Conservation (phyloP, 2,113 vertebrate genomes). For the Aix galericulata region DNA sequence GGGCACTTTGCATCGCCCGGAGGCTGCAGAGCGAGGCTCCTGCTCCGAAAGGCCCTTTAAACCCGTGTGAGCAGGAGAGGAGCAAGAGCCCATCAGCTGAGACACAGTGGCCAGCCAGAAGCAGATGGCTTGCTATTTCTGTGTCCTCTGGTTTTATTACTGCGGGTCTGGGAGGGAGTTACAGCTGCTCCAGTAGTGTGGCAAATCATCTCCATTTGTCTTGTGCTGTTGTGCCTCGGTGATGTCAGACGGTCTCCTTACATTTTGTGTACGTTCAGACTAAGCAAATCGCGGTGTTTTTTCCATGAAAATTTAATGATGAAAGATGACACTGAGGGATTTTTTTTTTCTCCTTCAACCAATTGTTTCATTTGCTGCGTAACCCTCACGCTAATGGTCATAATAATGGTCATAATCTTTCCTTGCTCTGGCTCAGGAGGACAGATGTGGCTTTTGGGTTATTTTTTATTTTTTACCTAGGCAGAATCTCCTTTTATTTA, state of each 20-base stretch:
- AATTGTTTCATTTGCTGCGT: constrained; percentile 16
- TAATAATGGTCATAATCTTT: background rate
- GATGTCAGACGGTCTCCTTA: constrained; percentile 45
- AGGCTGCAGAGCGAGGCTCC: fast-evolving
- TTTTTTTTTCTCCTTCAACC: background rate
- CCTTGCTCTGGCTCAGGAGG: constrained; percentile 13
- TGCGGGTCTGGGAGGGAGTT: constrained; percentile 41
- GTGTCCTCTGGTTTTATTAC: constrained; percentile 54
- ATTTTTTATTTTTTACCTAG: background rate
- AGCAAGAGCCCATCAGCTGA: background rate
- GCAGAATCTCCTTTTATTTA: background rate
- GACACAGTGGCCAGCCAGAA: background rate
- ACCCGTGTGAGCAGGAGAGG: background rate
- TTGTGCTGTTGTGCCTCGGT: background rate
- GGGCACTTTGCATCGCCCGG: background rate
- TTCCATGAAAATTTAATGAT: constrained; percentile 59
- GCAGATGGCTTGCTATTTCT: constrained; percentile 66
- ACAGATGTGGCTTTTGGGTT: constrained; percentile 18
- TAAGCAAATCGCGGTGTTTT: constrained; percentile 28
- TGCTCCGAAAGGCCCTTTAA: background rate
- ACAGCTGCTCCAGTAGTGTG: constrained; percentile 43
- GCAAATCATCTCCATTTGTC: constrained; percentile 48
- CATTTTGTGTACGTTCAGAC: constrained; percentile 9
- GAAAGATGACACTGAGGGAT: constrained; percentile 24
- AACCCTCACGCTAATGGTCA: background rate